A percentile compares a stretch with the other conserved stretches of the same genome.
phyloP scores from a whole-genome alignment of 2,888 invertebrate genomes.

The Synanthedon tipuliformis region DNA sequence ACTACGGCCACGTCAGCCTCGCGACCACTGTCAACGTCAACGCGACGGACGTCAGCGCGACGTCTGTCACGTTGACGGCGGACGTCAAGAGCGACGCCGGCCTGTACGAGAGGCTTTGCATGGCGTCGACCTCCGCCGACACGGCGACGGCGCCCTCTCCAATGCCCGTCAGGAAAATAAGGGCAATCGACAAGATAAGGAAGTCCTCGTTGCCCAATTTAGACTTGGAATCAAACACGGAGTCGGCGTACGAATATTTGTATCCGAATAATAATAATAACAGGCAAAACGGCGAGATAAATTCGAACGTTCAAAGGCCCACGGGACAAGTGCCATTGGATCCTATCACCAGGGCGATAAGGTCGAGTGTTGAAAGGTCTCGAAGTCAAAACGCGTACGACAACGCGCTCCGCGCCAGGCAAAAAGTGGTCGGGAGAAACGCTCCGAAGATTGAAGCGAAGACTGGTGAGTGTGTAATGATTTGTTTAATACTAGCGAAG shows the following conservation, averaged over 20 bases:
- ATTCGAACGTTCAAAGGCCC: background rate
- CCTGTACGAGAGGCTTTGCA: conserved; percentile 46
- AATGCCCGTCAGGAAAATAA: conserved; percentile 28
- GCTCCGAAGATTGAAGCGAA: conserved; percentile 40
- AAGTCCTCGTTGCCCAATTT: conserved; percentile 54
- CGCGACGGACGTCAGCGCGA: conserved; percentile 18
- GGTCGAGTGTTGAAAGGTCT: conserved; percentile 41
- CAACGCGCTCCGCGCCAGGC: conserved; percentile 23
- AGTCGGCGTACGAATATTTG: conserved; percentile 50
- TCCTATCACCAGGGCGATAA: conserved; percentile 7
- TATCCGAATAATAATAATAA: conserved; percentile 25
- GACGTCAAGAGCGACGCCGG: conserved; percentile 15
- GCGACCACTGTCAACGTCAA: conserved; percentile 47
- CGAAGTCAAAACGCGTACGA: conserved; percentile 52
- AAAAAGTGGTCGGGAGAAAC: conserved; percentile 23
- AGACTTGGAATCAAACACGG: conserved; percentile 21
- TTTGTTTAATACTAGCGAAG: too few species aligned
- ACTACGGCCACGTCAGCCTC: conserved; percentile 55
- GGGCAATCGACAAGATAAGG: conserved; percentile 31
- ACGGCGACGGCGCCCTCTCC: conserved; percentile 21
- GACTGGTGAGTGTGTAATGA: conserved; percentile 28
- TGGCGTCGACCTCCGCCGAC: conserved; percentile 47
- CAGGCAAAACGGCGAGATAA: background rate
- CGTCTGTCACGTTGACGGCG: conserved; percentile 15
- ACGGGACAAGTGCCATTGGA: conserved; percentile 1